Evolutionary conservation across 2,888 invertebrate species (phyloP), one percentile per base, ranked within the genome.

Genomic region (Chesias legatella): DNA sequence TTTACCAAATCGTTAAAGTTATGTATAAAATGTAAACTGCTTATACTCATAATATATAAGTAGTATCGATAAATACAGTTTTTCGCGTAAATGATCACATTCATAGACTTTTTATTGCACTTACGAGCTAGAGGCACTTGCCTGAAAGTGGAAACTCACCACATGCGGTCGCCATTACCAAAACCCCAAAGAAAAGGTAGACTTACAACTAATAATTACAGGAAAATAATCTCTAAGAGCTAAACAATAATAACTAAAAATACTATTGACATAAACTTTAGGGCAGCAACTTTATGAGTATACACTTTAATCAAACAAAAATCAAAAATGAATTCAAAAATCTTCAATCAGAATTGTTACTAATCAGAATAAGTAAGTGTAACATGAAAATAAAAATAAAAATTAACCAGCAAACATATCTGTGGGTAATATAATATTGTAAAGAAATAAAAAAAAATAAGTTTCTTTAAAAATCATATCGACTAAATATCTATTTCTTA

Each of bases 111-210:
- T 63, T 60, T 74, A 76, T 78, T 74, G 72, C 67, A 66, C 70
- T 77, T 80, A 80, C 9, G 23, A 62, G 51, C 74, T 80, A 81
- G 42, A 73, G 82, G 79, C 84, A 74, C 70, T 69, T 67, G 59
- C 55, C 60, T 72, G 71, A 33, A 46, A 75, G 84, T 74, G 82
- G 66, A 86, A 86, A 79, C 86, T 72, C 86, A 86, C 86, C 86
- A 86, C 86, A 86, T 86, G 84, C 85, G 61, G 66, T 64, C 53
- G 69, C 85, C 83, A 60, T 66, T 64, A 81, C 83, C 83, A 59
- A 67, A 73, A 65, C 73, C 85, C 79, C 56, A 48, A 29, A 36
- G 41, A 39, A 49, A 35, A 51, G 9, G 45, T 26, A 32, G 33
- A 10, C 31, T 35, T 45, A 50, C 1, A 10, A 30, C 21, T 41